These are phyloP conservation scores for Dryobota labecula DNA, from an alignment of 2,888 invertebrate genomes.

Conservation along the genomic window DNA sequence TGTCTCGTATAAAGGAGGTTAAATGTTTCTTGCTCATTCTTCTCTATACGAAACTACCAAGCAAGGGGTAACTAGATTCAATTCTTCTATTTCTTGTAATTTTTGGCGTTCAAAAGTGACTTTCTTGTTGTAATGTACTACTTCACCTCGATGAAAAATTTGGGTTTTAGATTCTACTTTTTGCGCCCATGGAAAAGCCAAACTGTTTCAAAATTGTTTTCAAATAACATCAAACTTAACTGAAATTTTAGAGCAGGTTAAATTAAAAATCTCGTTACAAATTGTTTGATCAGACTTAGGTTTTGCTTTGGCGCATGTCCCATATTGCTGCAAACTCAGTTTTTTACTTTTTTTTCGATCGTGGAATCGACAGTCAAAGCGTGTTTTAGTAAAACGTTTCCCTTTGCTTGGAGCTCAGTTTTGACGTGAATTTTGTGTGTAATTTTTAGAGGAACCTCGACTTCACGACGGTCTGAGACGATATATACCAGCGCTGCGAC, in stretches of 20 bases:
- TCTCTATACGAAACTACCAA: too few relatives aligned
- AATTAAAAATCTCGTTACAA: conserved; percentile 24
- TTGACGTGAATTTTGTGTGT: background rate
- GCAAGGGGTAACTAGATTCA: background rate
- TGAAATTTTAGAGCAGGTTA: background rate
- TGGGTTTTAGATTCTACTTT: background rate
- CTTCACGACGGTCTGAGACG: background rate
- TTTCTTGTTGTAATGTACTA: background rate
- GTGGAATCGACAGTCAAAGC: conserved; percentile 12
- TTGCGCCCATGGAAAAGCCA: background rate
- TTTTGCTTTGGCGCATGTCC: conserved; percentile 10
- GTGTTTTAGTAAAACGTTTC: conserved; percentile 28
- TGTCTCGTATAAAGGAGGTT: background rate
- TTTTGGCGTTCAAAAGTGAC: too few relatives aligned
- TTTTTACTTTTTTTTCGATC: conserved; percentile 17
- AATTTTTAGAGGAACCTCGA: background rate
- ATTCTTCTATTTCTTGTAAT: background rate
- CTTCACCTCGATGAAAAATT: background rate
- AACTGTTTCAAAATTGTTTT: background rate
- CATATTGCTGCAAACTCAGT: background rate
- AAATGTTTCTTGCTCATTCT: background rate
- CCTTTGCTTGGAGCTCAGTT: background rate
- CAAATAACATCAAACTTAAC: background rate
- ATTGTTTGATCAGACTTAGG: conserved; percentile 20
- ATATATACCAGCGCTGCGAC: too few relatives aligned